phyloP scores from a whole-genome alignment of 1,140 invertebrate species.

The Antheraea pernyi region DNA sequence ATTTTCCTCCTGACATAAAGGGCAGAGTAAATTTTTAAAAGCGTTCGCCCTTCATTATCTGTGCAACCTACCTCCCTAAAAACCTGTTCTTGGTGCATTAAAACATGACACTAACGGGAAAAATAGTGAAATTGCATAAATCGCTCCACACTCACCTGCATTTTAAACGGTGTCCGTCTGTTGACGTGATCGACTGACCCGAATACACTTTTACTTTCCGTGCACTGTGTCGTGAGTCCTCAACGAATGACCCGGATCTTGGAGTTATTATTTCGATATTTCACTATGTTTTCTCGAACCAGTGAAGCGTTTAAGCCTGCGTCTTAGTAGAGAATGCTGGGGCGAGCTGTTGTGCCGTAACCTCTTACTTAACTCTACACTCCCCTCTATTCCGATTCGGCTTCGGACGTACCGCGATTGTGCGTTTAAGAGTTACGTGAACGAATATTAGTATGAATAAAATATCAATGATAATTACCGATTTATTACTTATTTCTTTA shows the following conservation, averaged over 20 bases:
- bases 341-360: slow-evolving; percentile 49
- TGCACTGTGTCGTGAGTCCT: slow-evolving; percentile 25
- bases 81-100: background rate
- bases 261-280: slow-evolving; percentile 45
- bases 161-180: slow-evolving; percentile 14
- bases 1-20: slow-evolving; percentile 13
- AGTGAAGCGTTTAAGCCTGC: slow-evolving; percentile 40
- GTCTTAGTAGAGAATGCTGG: slow-evolving; percentile 57
- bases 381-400: slow-evolving; percentile 42
- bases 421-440: slow-evolving; percentile 38
- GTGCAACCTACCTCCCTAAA: slow-evolving; percentile 23
- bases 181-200: slow-evolving; percentile 11
- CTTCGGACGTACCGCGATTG: slow-evolving; percentile 15
- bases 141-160: slow-evolving; percentile 44
- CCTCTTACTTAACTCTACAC: slow-evolving; percentile 65
- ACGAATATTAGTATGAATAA: slow-evolving; percentile 22
- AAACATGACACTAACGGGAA: background rate
- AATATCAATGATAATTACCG: slow-evolving; percentile 21
- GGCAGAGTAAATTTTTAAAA: slow-evolving; percentile 17
- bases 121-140: slow-evolving; percentile 24
- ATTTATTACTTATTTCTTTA: slow-evolving; percentile 22
- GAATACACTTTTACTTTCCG: slow-evolving; percentile 52
- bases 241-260: slow-evolving; percentile 49
- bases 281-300: slow-evolving; percentile 31
- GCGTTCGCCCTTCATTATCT: slow-evolving; percentile 26